Evolutionary conservation across 2,113 vertebrate species (phyloP).

Genomic region (Podarcis cretensis): DNA sequence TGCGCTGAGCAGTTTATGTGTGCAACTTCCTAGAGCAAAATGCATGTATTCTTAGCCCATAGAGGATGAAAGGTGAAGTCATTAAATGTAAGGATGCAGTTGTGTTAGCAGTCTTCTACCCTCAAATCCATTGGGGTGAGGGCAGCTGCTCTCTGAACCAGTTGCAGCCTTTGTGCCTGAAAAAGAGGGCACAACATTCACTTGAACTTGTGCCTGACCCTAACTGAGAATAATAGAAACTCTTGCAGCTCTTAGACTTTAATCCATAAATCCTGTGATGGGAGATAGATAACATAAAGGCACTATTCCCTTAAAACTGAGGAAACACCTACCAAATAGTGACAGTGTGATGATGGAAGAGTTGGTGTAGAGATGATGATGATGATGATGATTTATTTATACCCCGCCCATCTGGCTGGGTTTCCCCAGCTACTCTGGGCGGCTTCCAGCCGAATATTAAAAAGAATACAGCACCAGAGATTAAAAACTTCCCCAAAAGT

Average conservation of each 20-base stretch:
- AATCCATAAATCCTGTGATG: not conserved
- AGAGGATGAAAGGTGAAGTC: not conserved
- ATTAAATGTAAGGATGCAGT: not conserved
- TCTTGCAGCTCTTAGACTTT: not conserved
- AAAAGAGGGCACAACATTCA: not conserved
- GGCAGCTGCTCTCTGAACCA: not conserved
- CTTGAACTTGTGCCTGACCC: not conserved
- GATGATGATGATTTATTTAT: too few relatives aligned
- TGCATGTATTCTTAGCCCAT: not conserved
- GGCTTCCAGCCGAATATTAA: too few relatives aligned
- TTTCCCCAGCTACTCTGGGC: too few relatives aligned
- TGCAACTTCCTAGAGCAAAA: not conserved
- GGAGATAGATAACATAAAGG: not conserved
- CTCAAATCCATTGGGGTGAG: not conserved
- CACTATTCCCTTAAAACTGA: not conserved
- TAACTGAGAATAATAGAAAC: not conserved
- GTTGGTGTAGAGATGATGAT: too few relatives aligned
- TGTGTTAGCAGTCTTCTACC: not conserved
- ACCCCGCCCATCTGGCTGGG: too few relatives aligned
- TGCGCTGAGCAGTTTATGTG: not conserved
- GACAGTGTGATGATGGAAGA: not conserved
- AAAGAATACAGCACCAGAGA: too few relatives aligned
- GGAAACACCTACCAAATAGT: not conserved
- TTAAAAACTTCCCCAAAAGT: too few relatives aligned
- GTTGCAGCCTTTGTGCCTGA: not conserved